A percentile compares a stretch with the other conserved stretches of the same genome.
These are phyloP conservation scores for Synanthedon vespiformis DNA, from an alignment of 2,888 invertebrate genomes.

Conservation along the genomic window DNA sequence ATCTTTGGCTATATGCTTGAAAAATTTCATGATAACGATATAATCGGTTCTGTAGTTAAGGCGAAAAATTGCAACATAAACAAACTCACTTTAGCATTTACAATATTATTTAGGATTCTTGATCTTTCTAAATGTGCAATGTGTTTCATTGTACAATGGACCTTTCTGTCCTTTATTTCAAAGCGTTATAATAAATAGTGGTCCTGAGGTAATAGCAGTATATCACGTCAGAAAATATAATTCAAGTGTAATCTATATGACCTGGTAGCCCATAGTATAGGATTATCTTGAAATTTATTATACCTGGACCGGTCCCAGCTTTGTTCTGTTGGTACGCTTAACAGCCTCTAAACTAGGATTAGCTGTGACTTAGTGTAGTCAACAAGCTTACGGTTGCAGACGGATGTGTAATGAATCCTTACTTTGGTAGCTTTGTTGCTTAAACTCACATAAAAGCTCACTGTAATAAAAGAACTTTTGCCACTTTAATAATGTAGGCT, in stretches of 20 bases:
- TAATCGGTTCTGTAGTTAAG: no score
- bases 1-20: no score
- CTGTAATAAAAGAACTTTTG: no score
- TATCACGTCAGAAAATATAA: not conserved
- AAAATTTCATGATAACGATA: no score
- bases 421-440: no score
- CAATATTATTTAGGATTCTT: no score
- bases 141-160: no score
- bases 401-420: not conserved
- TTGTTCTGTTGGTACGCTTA: conserved; percentile 16
- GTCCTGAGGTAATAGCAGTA: not conserved
- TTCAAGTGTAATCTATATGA: conserved; percentile 26
- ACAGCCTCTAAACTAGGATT: conserved; percentile 19
- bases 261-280: conserved; percentile 20
- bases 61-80: no score
- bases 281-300: conserved; percentile 33
- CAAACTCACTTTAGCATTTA: no score
- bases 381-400: conserved; percentile 4
- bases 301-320: conserved; percentile 19
- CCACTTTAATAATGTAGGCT: no score
- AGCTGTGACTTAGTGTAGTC: conserved; percentile 17
- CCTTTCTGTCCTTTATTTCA: not conserved
- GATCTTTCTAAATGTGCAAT: no score
- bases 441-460: no score
- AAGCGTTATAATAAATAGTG: not conserved